Base-by-base conservation (phyloP, 2,113 vertebrate genomes). In the Silurus asotus region DNA sequence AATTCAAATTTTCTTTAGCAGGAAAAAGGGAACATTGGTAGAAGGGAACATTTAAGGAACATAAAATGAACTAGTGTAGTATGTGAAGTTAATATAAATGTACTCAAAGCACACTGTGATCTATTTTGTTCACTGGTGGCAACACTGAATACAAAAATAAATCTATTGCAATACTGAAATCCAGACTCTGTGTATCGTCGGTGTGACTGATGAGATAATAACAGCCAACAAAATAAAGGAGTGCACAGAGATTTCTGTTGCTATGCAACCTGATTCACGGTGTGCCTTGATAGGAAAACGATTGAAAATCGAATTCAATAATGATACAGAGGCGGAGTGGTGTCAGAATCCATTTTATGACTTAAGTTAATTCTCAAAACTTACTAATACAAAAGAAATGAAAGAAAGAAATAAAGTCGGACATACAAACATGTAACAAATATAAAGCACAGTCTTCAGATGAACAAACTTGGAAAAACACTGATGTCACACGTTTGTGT, bases 341-440 rank as follows among this genome's bases (percentile, higher is more conserved):
- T 75, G 83, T 91, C 86, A 91, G 84, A 89, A 86, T 76, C 85
- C 81, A 62, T 86, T 93, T 92, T 90, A 93, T 90, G 86, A 81
- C 69, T 93, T 92, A 92, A 94, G 92, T 94, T 92, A 91, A 89
- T 90, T 87, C 87, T 82, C 87, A 90, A 92, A 92, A 92, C 89
- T 10, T 81, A 83, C 89, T 8, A 81, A 92, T 92, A 93, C 89
- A 94, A 94, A 91, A 91, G 79, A 87, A 83, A 82, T 37, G 1
- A 37, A 37, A 37, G 37, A 37, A 37, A 37, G 37, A 75, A 25
- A 94, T 93, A 90, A 84, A 83, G 53, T 87, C 11, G 56, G 87
- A 91, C 89, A 91, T 85, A 89, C 56, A 65, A 87, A 89, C 81
- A 90, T 87, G 59, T 86, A 89, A 90, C 87, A 87, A 61, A 92